Evolutionary conservation across 53 echinoderm and acorn worm species (phyloP), one percentile per base, ranked within the genome.

Genomic region (Paracentrotus lividus): DNA sequence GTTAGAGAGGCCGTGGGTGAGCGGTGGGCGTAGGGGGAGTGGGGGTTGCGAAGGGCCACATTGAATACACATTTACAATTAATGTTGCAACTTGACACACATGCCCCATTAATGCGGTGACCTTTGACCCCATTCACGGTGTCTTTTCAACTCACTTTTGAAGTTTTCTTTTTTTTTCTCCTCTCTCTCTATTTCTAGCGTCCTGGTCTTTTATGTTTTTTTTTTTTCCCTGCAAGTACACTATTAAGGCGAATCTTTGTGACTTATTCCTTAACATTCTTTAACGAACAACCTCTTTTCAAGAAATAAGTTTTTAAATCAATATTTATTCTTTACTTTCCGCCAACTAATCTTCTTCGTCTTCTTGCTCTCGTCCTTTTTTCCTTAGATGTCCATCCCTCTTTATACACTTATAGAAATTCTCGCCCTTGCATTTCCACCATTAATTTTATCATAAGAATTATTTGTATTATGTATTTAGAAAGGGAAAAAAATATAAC

Each of bases 21-120:
- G n/a, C n/a, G n/a, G n/a, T n/a, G n/a, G n/a, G n/a, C n/a, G n/a
- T n/a, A n/a, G n/a, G 21, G 34, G 20, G 47, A 47, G 81, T 9
- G 47, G 45, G 81, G 26, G 47, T n/a, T 0, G 42, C n/a, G n/a
- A n/a, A 49, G 20, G 87, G 42, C 61, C 44, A 64, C 60, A 89
- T 89, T 89, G 65, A 66, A 64, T 56, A 64, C 89, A 89, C 89
- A 64, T 89, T 89, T 89, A 42, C 88, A 89, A 89, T 89, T 89
- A 89, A 89, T 89, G 89, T 89, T 89, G 89, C 89, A 89, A n/a
- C 89, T 89, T 89, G 89, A 89, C 89, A 61, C 45, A 89, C 61
- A 89, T 66, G 89, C 89, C 89, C 89, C 89, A 29, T n/a, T 65
- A 89, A 61, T 59, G 89, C 64, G 42, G 4, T 89, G 89, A 43